Evolutionary conservation across 1,140 invertebrate genomes (phyloP).

Genomic region (Drosophila varians): DNA sequence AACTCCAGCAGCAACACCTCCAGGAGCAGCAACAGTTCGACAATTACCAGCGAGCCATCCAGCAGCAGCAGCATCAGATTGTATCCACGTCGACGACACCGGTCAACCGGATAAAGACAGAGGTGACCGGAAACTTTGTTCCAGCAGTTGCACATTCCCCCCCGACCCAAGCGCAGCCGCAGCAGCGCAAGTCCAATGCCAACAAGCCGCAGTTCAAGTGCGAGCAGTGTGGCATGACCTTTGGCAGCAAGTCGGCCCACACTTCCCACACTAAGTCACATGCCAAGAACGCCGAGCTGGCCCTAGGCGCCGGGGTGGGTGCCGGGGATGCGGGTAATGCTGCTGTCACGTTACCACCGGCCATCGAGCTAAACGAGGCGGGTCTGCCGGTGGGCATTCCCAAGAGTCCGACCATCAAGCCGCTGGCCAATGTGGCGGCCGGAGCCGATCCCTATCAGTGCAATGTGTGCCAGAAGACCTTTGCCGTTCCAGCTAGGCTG

Average conservation of each 20-base stretch:
- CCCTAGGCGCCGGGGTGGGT: slow-evolving; percentile 11
- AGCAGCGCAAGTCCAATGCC: slow-evolving; percentile 49
- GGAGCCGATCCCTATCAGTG: slow-evolving; percentile 92
- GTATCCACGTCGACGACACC: slow-evolving; percentile 53
- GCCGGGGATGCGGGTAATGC: background rate
- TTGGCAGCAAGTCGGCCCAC: slow-evolving; percentile 86
- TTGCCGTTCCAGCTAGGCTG: slow-evolving; percentile 94
- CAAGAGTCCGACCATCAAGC: slow-evolving; percentile 76
- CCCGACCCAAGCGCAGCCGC: background rate
- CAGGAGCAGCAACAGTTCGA: slow-evolving; percentile 50
- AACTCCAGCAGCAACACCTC: slow-evolving; percentile 54
- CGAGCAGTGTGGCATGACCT: slow-evolving; percentile 86
- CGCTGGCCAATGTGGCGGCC: slow-evolving; percentile 77
- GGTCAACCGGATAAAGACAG: slow-evolving; percentile 49
- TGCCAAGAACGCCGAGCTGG: slow-evolving; percentile 69
- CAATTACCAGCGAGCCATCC: slow-evolving; percentile 53
- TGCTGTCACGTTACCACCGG: slow-evolving; percentile 4
- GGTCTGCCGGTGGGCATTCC: slow-evolving; percentile 73
- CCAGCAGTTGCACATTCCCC: background rate
- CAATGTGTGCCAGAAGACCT: slow-evolving; percentile 95
- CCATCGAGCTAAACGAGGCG: slow-evolving; percentile 66
- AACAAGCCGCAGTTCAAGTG: slow-evolving; percentile 84
- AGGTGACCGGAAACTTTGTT: slow-evolving; percentile 11
- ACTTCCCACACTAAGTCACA: slow-evolving; percentile 86
- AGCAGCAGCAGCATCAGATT: slow-evolving; percentile 65